Base-by-base conservation (phyloP, 2,888 invertebrate genomes). In the Phengaris arion region DNA sequence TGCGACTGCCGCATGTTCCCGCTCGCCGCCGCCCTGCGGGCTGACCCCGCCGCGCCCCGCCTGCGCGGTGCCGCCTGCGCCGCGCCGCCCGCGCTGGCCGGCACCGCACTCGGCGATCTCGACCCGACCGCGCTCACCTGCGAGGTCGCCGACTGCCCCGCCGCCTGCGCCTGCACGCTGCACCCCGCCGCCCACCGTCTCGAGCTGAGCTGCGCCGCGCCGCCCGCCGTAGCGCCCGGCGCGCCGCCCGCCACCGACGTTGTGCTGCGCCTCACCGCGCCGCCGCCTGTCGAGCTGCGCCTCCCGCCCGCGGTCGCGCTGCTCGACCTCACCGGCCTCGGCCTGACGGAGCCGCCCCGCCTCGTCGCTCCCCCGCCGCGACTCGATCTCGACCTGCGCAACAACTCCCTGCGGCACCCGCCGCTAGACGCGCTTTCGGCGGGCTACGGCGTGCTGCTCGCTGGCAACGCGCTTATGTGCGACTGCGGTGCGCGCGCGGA, bases 1-100 rank as follows among this genome's bases (percentile, higher is more conserved):
- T 88, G 89, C 77, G 85, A 85, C 76, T 89, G 89, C 74, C 5
- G 45, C n/a, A 72, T 87, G 0, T 85, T 82, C 64, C 55, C 76
- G 4, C 77, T 87, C 0, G 76, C 80, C 48, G 5, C 45, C 13
- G 75, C 77, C 15, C 54, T 78, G 0, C 13, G 22, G 22, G 13
- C 54, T 0, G 45, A 59, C 0, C 48, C 79, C 52, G 12, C 52
- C 52, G 15, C 72, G 35, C 72, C 72, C 72, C 54, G 72, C 15
- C 82, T 59, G 51, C 35, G 22, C 64, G 86, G 12, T 10, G 13
- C 54, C 0, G 46, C 69, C 0, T 52, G 79, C 13, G 7, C 35
- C 35, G 0, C 13, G 13, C 54, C 0, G 46, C 69, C 0, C 55
- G 79, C 13, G 3, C 35, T 12, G 22, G 51, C 22, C 35, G 35